Evolutionary conservation across 2,113 vertebrate species (phyloP).

Genomic region (Dasyurus viverrinus): DNA sequence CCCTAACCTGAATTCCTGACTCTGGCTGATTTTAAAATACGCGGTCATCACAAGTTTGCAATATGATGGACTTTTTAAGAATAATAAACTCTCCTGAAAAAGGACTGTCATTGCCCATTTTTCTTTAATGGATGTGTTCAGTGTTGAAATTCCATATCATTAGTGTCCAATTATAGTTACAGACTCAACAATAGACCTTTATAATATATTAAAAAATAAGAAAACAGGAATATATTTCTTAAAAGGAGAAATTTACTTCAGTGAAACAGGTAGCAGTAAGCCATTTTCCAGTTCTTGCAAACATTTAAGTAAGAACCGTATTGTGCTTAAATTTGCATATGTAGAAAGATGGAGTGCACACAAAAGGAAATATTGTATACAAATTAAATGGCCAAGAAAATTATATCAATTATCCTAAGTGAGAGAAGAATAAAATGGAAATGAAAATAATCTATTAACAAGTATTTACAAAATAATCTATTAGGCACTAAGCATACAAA

Average conservation of each 20-base stretch:
- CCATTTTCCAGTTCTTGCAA: not conserved
- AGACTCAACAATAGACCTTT: not conserved
- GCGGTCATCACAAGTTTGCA: too few relatives aligned
- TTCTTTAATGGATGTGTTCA: not conserved
- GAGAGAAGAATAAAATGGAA: not conserved
- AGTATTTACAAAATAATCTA: not conserved
- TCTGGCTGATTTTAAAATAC: too few relatives aligned
- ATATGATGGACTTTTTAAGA: not conserved
- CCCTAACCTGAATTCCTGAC: too few relatives aligned
- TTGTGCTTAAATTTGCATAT: not conserved
- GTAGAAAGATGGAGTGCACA: not conserved
- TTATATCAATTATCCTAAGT: not conserved
- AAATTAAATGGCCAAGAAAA: not conserved
- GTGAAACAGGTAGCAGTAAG: not conserved
- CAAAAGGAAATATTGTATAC: not conserved
- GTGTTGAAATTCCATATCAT: not conserved
- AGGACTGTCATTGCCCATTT: not conserved
- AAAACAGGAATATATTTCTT: not conserved
- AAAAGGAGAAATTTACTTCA: not conserved
- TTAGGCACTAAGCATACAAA: not conserved
- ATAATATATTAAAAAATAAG: not conserved
- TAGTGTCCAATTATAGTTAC: not conserved
- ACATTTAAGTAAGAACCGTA: not conserved
- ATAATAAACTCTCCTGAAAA: not conserved
- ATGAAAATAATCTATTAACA: not conserved